Evolutionary conservation across 92 coral and sea anemone genomes (phyloP), one percentile per base, ranked within the genome.

Genomic region (Blastomussa wellsi): DNA sequence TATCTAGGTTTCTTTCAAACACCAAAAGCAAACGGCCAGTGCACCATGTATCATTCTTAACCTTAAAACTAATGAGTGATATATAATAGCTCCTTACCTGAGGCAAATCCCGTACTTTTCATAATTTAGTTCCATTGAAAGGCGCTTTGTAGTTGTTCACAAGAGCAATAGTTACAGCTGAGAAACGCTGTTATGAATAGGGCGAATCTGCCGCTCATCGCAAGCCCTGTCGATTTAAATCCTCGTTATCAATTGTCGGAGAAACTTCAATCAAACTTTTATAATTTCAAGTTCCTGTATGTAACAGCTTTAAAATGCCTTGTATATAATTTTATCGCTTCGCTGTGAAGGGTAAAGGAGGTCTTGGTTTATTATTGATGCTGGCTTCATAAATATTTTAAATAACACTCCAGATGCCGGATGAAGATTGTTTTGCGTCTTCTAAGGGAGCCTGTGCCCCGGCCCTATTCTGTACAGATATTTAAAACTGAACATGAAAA

Each of bases 281-380:
- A 29, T 41, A 57, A 9, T 39, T 44, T n/a, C 51, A 6, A 11
- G 24, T 19, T 49, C 36, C 37, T 38, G 12, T 41, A n/a, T 1
- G 19, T 38, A 53, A 41, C 20, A 22, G 72, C 35, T 32, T 36
- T 11, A 53, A 51, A 57, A 15, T 26, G 35, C 35, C 28, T 22
- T 60, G 79, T 37, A 37, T 35, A 74, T 16, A 72, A 7, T 38
- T 72, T 36, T 41, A 72, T 26, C 51, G 37, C 51, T 47, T 82
- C 86, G 55, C 44, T 53, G 12, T 24, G 47, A 4, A 74, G 79
- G 47, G 60, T 74, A 74, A 83, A 83, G 17, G 72, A n/a, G 80
- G 35, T 32, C 29, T 44, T 83, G 74, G 74, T 83, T 74, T 64
- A 83, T 83, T 57, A 83, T 83, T 83, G 80, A 83, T 83, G 60